Evolutionary conservation across 2,797 vertebrate species (phyloP).

Genomic region (Periparus ater): DNA sequence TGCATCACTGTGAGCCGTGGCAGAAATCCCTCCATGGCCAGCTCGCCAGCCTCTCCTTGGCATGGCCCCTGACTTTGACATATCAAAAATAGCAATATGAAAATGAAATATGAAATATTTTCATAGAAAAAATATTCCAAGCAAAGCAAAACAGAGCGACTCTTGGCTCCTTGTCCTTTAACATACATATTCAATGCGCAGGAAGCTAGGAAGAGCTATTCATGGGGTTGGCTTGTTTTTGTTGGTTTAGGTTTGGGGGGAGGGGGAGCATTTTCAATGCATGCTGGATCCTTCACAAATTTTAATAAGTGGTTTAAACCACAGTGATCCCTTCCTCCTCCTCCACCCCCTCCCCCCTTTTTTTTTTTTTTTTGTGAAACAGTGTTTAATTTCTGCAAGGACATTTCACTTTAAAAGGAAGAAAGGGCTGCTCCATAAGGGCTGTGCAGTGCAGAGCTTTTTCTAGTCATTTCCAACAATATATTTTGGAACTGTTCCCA

Average conservation of each 20-base stretch:
- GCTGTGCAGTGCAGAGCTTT: slow-evolving; percentile 30
- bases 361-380: not conserved
- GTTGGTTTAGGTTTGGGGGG: slow-evolving; percentile 51
- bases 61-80: slow-evolving; percentile 49
- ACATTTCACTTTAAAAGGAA: slow-evolving; percentile 56
- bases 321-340: not conserved
- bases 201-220: slow-evolving; percentile 66
- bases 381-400: slow-evolving; percentile 58
- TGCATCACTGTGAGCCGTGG: slow-evolving; percentile 61
- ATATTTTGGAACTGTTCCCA: slow-evolving; percentile 68
- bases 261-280: not conserved
- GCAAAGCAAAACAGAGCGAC: slow-evolving; percentile 60
- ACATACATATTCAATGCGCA: slow-evolving; percentile 66
- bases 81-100: slow-evolving; percentile 39
- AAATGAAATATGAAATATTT: slow-evolving; percentile 21
- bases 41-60: slow-evolving; percentile 65
- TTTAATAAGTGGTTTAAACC: slow-evolving; percentile 21
- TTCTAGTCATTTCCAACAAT: slow-evolving; percentile 67
- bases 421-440: slow-evolving; percentile 47
- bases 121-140: slow-evolving; percentile 57
- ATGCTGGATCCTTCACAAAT: not conserved
- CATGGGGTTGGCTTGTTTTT: slow-evolving; percentile 53
- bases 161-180: slow-evolving; percentile 54
- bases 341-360: fast-evolving
- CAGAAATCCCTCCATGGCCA: slow-evolving; percentile 50